These are phyloP conservation scores for Thalassaphorura encarpata DNA, from an alignment of 1,140 invertebrate genomes.

Conservation along the genomic window DNA sequence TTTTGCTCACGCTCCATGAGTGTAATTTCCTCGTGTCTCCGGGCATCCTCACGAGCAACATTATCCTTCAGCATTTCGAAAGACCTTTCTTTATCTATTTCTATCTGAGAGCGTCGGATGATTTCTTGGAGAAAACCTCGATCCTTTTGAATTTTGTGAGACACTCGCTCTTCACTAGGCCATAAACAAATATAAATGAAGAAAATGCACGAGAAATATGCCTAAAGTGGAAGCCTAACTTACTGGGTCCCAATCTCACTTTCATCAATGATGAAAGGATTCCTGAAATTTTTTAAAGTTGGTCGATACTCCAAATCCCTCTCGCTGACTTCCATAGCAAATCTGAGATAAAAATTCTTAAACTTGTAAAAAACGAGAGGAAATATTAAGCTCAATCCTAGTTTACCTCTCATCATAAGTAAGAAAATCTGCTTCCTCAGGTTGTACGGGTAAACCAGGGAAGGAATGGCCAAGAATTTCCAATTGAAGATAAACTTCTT, in stretches of 20 bases:
- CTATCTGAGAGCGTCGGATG: constrained; percentile 8
- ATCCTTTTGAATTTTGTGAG: constrained; percentile 19
- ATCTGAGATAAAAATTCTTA: constrained; percentile 1
- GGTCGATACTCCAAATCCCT: constrained; percentile 17
- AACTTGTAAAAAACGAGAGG: background rate
- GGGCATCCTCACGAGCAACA: constrained; percentile 2
- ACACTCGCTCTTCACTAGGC: constrained; percentile 17
- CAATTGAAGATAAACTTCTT: constrained; percentile 12
- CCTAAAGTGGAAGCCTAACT: background rate
- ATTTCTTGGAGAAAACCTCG: constrained; percentile 13
- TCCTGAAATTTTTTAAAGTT: constrained; percentile 13
- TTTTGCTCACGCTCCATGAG: constrained; percentile 17
- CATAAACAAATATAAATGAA: no score
- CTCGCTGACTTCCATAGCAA: constrained; percentile 2
- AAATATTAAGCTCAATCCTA: background rate
- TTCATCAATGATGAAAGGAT: constrained; percentile 19
- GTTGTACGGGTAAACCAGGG: background rate
- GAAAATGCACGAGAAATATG: background rate
- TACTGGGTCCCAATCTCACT: constrained; percentile 9
- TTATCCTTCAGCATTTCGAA: constrained; percentile 10
- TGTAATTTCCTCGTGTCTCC: constrained; percentile 14
- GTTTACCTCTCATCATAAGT: constrained; percentile 18
- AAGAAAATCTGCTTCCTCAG: constrained; percentile 12
- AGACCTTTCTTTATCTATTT: constrained; percentile 8
- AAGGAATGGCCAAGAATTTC: constrained; percentile 7